These are phyloP conservation scores for Subanguina moxae DNA, from an alignment of 1,140 invertebrate species.

Conservation along the genomic window DNA sequence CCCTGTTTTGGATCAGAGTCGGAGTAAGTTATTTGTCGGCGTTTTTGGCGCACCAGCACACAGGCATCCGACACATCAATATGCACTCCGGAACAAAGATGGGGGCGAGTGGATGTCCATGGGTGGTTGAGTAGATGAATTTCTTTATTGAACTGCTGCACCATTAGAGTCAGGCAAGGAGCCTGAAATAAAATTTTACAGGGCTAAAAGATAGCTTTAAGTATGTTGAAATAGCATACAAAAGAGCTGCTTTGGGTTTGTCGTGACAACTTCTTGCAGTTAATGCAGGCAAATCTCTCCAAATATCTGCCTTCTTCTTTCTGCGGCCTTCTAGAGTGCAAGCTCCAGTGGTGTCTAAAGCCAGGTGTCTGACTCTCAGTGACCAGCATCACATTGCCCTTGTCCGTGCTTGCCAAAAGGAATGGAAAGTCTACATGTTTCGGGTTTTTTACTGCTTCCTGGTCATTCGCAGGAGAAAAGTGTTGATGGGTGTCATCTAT, in stretches of 20 bases:
- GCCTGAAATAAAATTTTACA: constrained; percentile 2
- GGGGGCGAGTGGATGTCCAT: constrained; percentile 1
- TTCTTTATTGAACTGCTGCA: not conserved
- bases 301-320: not conserved
- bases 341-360: constrained; percentile 1
- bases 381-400: constrained; percentile 1
- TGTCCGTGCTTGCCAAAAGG: not conserved
- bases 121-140: not conserved
- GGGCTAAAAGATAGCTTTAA: too few relatives aligned
- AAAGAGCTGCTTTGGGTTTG: not conserved
- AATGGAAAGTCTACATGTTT: constrained; percentile 1
- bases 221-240: not conserved
- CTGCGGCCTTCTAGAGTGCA: not conserved
- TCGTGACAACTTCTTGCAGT: not conserved
- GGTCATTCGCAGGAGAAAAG: too few relatives aligned
- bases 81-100: not conserved
- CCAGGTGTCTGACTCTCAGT: not conserved
- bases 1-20: not conserved
- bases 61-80: not conserved
- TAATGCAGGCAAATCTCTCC: constrained; percentile 2
- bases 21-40: not conserved
- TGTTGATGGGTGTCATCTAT: too few relatives aligned
- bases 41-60: not conserved
- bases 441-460: too few relatives aligned
- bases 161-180: not conserved